A percentile compares a stretch with the other conserved stretches of the same genome.
phyloP scores from a whole-genome alignment of 2,113 vertebrate species.

The Phaetusa simplex region DNA sequence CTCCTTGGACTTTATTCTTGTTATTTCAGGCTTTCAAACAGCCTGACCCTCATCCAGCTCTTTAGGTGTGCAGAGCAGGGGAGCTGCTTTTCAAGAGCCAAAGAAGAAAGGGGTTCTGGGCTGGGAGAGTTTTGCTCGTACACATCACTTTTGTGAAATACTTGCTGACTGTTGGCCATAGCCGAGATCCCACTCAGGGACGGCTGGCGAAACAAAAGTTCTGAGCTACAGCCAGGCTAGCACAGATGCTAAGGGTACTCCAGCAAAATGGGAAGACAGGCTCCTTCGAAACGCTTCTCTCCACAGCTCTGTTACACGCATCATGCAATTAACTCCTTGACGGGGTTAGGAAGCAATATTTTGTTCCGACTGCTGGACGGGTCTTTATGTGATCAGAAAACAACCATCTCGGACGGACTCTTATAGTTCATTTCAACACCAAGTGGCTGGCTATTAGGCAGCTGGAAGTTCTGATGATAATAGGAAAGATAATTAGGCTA shows the following conservation, averaged over 20 bases:
- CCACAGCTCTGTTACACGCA: neutral
- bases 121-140: neutral
- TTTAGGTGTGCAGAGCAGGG: neutral
- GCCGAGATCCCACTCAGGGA: neutral
- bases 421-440: constrained; percentile 39
- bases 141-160: neutral
- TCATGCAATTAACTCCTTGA: constrained; percentile 31
- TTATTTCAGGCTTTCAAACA: neutral
- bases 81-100: neutral
- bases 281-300: neutral
- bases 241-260: neutral
- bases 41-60: neutral
- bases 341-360: constrained; percentile 37
- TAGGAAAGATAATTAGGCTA: constrained; percentile 60
- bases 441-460: neutral
- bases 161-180: neutral
- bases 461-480: constrained; percentile 26
- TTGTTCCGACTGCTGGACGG: neutral
- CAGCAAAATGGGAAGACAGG: neutral
- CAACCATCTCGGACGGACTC: constrained; percentile 2
- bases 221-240: neutral
- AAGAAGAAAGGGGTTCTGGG: too few relatives aligned
- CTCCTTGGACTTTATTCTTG: neutral
- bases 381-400: constrained; percentile 23
- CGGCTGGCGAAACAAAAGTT: neutral